phyloP scores from a whole-genome alignment of 2,888 invertebrate species.

The Thymelicus sylvestris region DNA sequence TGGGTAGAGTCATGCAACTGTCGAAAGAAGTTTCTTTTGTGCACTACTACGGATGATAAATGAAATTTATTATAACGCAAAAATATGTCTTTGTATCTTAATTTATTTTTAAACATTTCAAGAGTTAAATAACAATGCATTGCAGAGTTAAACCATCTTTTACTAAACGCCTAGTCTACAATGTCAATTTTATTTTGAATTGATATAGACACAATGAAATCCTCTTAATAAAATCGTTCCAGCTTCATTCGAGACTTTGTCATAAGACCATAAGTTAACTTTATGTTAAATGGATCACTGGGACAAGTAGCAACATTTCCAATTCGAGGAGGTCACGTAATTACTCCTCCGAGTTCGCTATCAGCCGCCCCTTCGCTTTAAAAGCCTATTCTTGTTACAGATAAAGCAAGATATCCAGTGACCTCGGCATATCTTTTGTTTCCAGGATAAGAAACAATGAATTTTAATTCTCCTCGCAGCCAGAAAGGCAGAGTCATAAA shows the following conservation, averaged over 20 bases:
- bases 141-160: no score
- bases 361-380: slow-evolving; percentile 66
- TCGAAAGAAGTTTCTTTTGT: slow-evolving; percentile 39
- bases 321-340: slow-evolving; percentile 71
- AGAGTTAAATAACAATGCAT: no score
- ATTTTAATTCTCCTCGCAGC: slow-evolving; percentile 76
- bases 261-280: slow-evolving; percentile 48
- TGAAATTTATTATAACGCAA: slow-evolving; percentile 9
- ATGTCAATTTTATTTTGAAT: no score
- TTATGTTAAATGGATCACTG: slow-evolving; percentile 59
- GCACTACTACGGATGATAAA: background rate
- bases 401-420: slow-evolving; percentile 78
- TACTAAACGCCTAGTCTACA: no score
- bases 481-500: slow-evolving; percentile 67
- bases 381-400: slow-evolving; percentile 83
- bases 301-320: slow-evolving; percentile 52
- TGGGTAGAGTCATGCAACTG: slow-evolving; percentile 33
- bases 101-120: no score
- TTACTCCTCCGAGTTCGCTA: slow-evolving; percentile 61
- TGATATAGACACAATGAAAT: no score
- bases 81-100: no score
- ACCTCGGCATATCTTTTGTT: slow-evolving; percentile 73
- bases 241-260: slow-evolving; percentile 56
- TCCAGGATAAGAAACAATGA: slow-evolving; percentile 83
- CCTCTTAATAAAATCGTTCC: no score